Conservation (phyloP, 2,888 invertebrate genomes). For the Erebia palarica region DNA sequence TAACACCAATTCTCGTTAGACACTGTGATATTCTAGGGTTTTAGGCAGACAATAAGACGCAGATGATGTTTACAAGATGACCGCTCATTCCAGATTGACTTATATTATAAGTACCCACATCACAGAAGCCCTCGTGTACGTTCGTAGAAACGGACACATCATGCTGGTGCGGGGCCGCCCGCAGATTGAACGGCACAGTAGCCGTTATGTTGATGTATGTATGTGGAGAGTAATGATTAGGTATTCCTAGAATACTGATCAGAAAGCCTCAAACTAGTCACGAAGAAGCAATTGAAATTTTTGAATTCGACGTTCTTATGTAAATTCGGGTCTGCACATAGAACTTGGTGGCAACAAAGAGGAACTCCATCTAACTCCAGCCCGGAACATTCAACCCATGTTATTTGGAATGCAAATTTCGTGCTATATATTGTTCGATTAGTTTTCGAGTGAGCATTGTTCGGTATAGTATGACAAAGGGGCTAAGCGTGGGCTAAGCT, state of each 20-base stretch:
- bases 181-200: too few relatives aligned
- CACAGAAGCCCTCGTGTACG: too few relatives aligned
- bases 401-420: conserved; percentile 38
- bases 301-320: conserved; percentile 16
- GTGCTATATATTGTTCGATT: conserved; percentile 38
- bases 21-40: too few relatives aligned
- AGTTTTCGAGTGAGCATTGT: conserved; percentile 29
- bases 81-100: too few relatives aligned
- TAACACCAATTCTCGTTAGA: too few relatives aligned
- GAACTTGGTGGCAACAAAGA: conserved; percentile 28
- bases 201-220: background rate
- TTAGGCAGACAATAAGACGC: too few relatives aligned
- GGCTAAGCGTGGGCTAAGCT: conserved; percentile 23
- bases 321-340: conserved; percentile 19
- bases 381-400: conserved; percentile 31
- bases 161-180: too few relatives aligned
- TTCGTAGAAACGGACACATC: too few relatives aligned
- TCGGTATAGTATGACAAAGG: conserved; percentile 25
- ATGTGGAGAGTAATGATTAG: background rate
- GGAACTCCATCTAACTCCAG: conserved; percentile 29
- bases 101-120: too few relatives aligned
- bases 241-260: background rate
- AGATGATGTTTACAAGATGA: too few relatives aligned
- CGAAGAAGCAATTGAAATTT: conserved; percentile 2
- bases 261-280: background rate